phyloP scores from a whole-genome alignment of 2,113 vertebrate species.

The Calypte anna region DNA sequence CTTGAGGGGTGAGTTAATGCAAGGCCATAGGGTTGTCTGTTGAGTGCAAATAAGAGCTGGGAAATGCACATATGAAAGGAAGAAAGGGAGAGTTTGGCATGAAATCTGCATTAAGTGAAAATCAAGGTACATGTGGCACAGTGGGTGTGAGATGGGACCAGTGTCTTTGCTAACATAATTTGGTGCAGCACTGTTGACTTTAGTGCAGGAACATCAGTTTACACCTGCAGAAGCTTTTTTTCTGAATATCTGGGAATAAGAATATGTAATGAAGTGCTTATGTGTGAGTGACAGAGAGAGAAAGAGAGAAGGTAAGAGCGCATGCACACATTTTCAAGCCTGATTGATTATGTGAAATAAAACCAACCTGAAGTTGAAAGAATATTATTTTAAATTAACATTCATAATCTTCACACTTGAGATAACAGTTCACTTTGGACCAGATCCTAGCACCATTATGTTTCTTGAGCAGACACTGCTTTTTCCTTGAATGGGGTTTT shows the following conservation, averaged over 20 bases:
- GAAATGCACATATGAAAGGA: neutral
- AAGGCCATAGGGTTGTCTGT: neutral
- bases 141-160: neutral
- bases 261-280: slow-evolving; percentile 15
- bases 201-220: neutral
- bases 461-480: slow-evolving; percentile 10
- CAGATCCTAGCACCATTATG: slow-evolving; percentile 26
- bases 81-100: neutral
- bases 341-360: slow-evolving; percentile 52
- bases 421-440: slow-evolving; percentile 61
- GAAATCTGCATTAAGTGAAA: neutral
- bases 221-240: slow-evolving; percentile 25
- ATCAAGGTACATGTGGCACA: neutral
- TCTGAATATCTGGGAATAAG: neutral
- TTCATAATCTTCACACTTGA: slow-evolving; percentile 60
- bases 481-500: slow-evolving; percentile 24
- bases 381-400: slow-evolving; percentile 65
- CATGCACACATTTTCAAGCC: slow-evolving; percentile 26
- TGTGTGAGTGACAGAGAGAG: slow-evolving; percentile 18
- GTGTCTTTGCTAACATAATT: neutral
- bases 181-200: neutral
- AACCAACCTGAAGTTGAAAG: slow-evolving; percentile 7
- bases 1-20: neutral
- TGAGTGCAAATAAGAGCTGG: neutral
- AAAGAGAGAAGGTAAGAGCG: neutral